Percentiles rank a stretch among this genome's conserved stretches.
Conservation (phyloP, 2,113 vertebrate genomes). For the Percopsis transmontana region DNA sequence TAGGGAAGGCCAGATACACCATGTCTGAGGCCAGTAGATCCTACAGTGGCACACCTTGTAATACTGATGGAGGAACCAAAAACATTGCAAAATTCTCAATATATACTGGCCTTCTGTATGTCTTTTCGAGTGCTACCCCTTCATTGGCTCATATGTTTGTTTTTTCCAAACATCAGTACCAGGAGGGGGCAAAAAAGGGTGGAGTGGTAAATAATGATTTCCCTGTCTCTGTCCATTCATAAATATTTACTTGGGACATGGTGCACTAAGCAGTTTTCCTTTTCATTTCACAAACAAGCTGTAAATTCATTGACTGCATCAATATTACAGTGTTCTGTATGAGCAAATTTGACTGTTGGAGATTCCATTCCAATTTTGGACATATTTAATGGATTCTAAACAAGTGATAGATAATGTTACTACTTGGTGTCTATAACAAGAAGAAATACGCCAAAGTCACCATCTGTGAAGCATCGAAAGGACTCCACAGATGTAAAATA, state of each 20-base stretch:
- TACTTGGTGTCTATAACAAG: not conserved
- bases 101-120: slow-evolving; percentile 68
- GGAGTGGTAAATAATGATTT: slow-evolving; percentile 69
- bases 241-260: slow-evolving; percentile 77
- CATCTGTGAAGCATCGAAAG: not conserved
- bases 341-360: not conserved
- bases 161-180: slow-evolving; percentile 65
- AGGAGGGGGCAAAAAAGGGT: slow-evolving; percentile 59
- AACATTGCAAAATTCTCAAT: slow-evolving; percentile 39
- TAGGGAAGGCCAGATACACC: slow-evolving; percentile 58
- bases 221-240: slow-evolving; percentile 72
- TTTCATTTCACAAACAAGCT: slow-evolving; percentile 71
- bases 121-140: slow-evolving; percentile 29
- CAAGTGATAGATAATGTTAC: slow-evolving; percentile 6
- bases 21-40: slow-evolving; percentile 60
- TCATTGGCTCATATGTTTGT: slow-evolving; percentile 69
- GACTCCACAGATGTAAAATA: not conserved
- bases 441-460: not conserved
- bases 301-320: slow-evolving; percentile 59
- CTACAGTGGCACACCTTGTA: slow-evolving; percentile 54
- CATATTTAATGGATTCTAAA: slow-evolving; percentile 7
- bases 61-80: slow-evolving; percentile 49
- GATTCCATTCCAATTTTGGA: slow-evolving; percentile 11
- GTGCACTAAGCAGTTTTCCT: slow-evolving; percentile 52
- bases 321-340: slow-evolving; percentile 35